Base-by-base conservation (phyloP, 2,888 invertebrate genomes). In the Apamea epomidion region DNA sequence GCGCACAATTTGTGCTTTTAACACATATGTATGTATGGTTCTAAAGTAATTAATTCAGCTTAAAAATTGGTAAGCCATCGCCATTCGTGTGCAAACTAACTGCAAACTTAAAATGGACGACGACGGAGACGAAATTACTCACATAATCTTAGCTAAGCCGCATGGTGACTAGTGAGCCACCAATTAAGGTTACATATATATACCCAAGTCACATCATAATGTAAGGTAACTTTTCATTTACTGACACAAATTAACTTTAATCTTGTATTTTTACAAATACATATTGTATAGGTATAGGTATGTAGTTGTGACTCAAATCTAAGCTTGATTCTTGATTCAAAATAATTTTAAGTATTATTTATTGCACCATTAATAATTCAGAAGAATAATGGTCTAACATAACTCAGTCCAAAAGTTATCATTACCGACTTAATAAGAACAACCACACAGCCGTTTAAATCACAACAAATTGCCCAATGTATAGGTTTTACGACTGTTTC, bases 401-500 rank as follows among this genome's bases (percentile, higher is more conserved):
- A 83, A 79, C 18, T 83, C 72, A 29, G 32, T 65, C 29, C 64
- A 54, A 79, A 87, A 80, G 80, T 75, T 78, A 80, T 82, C 70
- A 87, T 77, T 79, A 75, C 64, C 62, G 67, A 76, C 70, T 78
- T 58, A 81, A 84, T 84, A 87, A 82, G 71, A 78, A 74, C 77
- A 73, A 81, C 81, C 76, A 78, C 85, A 73, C 78, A 69, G 71
- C 60, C 82, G 42, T 85, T 81, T 80, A 80, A 78, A 85, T 81
- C 77, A 80, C 79, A 84, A 77, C 74, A 77, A 89, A 82, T 89
- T 87, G 76, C 77, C 25, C 74, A 64, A 78, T 74, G 58, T 85
- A 84, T 85, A 80, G 65, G 73, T 87, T 87, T 88, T 86, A 86
- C 75, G 81, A 87, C 73, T 85, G 81, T 85, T 86, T 77, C 70